Evolutionary conservation across 2,888 invertebrate genomes (phyloP).

Genomic region (Leucophenga maculata): DNA sequence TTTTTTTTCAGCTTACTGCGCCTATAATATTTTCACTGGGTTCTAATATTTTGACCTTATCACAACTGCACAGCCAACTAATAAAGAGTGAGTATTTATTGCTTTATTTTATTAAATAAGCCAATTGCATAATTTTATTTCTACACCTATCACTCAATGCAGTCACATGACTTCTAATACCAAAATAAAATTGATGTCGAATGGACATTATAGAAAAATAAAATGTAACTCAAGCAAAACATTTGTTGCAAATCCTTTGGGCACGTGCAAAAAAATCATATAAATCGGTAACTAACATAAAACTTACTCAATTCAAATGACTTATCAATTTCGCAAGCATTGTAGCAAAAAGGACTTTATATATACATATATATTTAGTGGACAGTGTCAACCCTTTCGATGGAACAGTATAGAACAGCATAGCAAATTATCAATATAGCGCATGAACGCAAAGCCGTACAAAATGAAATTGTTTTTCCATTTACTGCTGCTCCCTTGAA

Average conservation of each 20-base stretch:
- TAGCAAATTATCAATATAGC: constrained; percentile 48
- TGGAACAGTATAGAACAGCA: background rate
- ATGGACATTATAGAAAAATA: background rate
- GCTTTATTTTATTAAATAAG: too few relatives aligned
- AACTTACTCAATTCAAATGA: constrained; percentile 5
- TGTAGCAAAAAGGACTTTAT: constrained; percentile 23
- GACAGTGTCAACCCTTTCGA: constrained; percentile 33
- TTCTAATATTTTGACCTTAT: too few relatives aligned
- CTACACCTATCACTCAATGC: too few relatives aligned
- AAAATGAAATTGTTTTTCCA: constrained; percentile 40
- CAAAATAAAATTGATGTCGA: too few relatives aligned
- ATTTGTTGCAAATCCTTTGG: constrained; percentile 47
- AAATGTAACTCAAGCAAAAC: background rate
- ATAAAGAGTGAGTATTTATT: too few relatives aligned
- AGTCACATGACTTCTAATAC: too few relatives aligned
- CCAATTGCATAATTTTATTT: too few relatives aligned
- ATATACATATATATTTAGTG: background rate
- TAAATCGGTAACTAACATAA: background rate
- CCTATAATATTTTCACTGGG: too few relatives aligned
- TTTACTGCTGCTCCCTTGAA: constrained; percentile 2
- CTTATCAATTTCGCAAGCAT: constrained; percentile 34
- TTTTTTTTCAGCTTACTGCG: too few relatives aligned
- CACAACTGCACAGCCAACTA: too few relatives aligned
- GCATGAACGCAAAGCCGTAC: constrained; percentile 32
- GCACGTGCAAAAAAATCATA: constrained; percentile 48